These are phyloP conservation scores for Hydra vulgaris DNA, from an alignment of 30 jellyfish, hydroid and myxozoan genomes.

Conservation along the genomic window DNA sequence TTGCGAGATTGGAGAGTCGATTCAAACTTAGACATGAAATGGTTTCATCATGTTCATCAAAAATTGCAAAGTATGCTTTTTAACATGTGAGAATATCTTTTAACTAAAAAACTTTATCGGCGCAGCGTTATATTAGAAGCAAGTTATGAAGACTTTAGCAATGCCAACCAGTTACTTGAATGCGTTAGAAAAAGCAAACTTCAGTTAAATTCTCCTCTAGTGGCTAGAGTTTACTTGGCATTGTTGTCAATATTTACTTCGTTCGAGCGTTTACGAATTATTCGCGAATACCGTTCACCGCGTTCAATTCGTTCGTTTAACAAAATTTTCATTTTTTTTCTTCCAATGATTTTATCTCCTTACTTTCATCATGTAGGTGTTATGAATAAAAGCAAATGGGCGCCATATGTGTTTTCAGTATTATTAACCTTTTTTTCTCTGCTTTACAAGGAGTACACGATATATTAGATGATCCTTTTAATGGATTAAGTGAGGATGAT, in stretches of 20 bases:
- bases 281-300: slow-evolving; percentile 91
- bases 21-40: not conserved
- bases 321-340: slow-evolving; percentile 52
- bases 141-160: not conserved
- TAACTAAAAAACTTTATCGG: not conserved
- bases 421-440: slow-evolving; percentile 70
- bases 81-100: not conserved
- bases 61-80: not conserved
- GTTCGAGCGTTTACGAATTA: slow-evolving; percentile 71
- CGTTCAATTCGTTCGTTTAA: slow-evolving; percentile 85
- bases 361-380: slow-evolving; percentile 51
- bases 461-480: slow-evolving; percentile 80
- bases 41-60: slow-evolving; percentile 39
- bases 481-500: slow-evolving; percentile 87
- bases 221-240: slow-evolving; percentile 39
- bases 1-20: not conserved
- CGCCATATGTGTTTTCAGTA: slow-evolving; percentile 66
- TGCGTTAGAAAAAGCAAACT: not conserved
- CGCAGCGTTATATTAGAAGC: not conserved
- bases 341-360: slow-evolving; percentile 75
- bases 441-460: slow-evolving; percentile 24
- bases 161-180: not conserved
- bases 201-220: not conserved
- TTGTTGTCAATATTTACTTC: slow-evolving; percentile 43
- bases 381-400: slow-evolving; percentile 37